A percentile compares a stretch with the other conserved stretches of the same genome.
Conservation (phyloP, 2,113 vertebrate species). For the Prunella fulvescens region DNA sequence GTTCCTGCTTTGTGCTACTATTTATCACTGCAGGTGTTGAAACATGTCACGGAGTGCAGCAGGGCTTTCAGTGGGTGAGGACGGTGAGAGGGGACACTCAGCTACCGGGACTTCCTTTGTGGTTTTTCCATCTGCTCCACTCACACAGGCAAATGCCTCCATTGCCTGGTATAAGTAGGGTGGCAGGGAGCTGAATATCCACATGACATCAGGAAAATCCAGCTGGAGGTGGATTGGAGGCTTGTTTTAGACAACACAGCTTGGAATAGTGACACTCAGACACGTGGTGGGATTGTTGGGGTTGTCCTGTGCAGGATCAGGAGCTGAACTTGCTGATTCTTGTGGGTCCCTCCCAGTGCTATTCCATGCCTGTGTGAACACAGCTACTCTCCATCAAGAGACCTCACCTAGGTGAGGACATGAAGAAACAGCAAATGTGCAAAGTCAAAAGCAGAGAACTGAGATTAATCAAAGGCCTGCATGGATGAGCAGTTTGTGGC, state of each 20-base stretch:
- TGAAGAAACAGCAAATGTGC: neutral
- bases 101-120: neutral
- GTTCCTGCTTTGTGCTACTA: constrained; percentile 10
- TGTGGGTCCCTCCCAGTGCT: neutral
- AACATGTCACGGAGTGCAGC: constrained; percentile 10
- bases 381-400: neutral
- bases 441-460: neutral
- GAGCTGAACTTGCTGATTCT: neutral
- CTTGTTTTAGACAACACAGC: neutral
- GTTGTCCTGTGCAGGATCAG: neutral
- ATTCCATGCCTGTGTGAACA: neutral
- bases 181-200: neutral
- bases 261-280: neutral
- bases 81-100: neutral
- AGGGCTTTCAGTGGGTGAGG: constrained; percentile 1
- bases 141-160: neutral
- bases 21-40: constrained; percentile 60
- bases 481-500: neutral
- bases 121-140: constrained; percentile 10
- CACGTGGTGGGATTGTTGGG: neutral
- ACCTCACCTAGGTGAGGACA: neutral
- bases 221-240: neutral
- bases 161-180: neutral
- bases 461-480: neutral
- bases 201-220: neutral